Evolutionary conservation across 2,113 vertebrate genomes (phyloP), one percentile per base, ranked within the genome.

Genomic region (Nasalis larvatus): DNA sequence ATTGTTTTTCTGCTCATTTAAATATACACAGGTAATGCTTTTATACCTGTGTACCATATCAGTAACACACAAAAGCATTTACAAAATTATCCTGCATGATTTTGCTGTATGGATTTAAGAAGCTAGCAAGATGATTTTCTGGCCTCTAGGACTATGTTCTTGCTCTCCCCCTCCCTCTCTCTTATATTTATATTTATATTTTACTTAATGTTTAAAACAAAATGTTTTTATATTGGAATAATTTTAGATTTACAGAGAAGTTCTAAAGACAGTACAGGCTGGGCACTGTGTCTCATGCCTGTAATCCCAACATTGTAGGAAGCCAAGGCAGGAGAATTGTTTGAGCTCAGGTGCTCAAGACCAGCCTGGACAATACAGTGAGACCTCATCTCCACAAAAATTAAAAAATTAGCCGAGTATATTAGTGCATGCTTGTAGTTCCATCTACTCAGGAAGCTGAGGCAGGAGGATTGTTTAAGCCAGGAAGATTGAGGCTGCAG

Each of bases 191-290:
- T 17, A 49, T 85, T 56, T 80, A 74, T 52, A 68, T 93, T 84
- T 95, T 87, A 91, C 45, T 89, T 89, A 80, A 35, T 20, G 93
- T 93, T 97, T 68, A 42, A 93, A 93, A 78, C 3, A 6, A 40
- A 25, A 74, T 47, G 25, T 81, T 54, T 14, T 45, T 73, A 66
- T 68, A 80, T 88, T 69, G 40, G 73, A 69, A 37, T 76, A 47
- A 52, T 49, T 52, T 81, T 60, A 71, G 18, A 78, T 66, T 82
- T 81, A 47, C 30, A 52, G 86, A 80, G 81, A 83, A 9, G 8
- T 87, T 91, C 71, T 30, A 27, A 66, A 91, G 54, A 63, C 35
- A 84, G 45, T 32, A 17, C 25, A 56, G 60, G 27, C 60, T 63
- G 12, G 60, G 27, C 60, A 63, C 60, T 63, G 27, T 63, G 60